Base-by-base conservation (phyloP, 2,797 vertebrate species). In the Furcifer pardalis region DNA sequence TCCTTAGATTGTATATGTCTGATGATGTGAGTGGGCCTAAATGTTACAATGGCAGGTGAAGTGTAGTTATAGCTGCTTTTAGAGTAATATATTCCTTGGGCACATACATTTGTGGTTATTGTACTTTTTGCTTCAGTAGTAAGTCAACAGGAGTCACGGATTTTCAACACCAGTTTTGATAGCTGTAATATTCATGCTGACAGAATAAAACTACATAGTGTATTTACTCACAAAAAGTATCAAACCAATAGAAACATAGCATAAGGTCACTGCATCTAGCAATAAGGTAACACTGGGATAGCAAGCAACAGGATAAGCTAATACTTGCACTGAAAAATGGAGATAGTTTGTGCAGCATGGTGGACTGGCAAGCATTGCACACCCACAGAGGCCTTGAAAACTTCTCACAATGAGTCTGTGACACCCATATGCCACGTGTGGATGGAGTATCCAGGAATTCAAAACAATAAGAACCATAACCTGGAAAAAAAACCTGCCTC, bases 221-320 rank as follows among this genome's bases (percentile, higher is more conserved):
- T 56, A 65, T 19, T 21, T 62, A 80, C 75, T 74, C 60, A 66
- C 40, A 66, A 85, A 85, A 80, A n/a, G 27, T 25, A 78, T 27
- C 25, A 10, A 42, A 40, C 76, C 65, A 44, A 56, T 30, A 44
- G 32, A 72, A 65, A n/a, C 5, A 5, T 40, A 65, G 35, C 19
- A 52, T 52, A 52, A 25, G 44, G 7, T 73, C n/a, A 74, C 49
- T 65, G 35, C 37, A 69, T 32, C 60, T n/a, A 37, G 30, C 21
- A 40, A 65, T 65, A 40, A 21, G 63, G 30, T 60, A 40, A 69
- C n/a, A 60, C 13, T 13, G 32, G 23, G 62, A 69, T 25, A 27
- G 42, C 35, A 73, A 42, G 21, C 42, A 82, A 46, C 52, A 77
- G 60, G 65, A 65, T 17, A 75, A 76, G 56, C 32, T 56, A 10